Evolutionary conservation across 2,888 invertebrate genomes (phyloP).

Genomic region (Rhingia campestris): DNA sequence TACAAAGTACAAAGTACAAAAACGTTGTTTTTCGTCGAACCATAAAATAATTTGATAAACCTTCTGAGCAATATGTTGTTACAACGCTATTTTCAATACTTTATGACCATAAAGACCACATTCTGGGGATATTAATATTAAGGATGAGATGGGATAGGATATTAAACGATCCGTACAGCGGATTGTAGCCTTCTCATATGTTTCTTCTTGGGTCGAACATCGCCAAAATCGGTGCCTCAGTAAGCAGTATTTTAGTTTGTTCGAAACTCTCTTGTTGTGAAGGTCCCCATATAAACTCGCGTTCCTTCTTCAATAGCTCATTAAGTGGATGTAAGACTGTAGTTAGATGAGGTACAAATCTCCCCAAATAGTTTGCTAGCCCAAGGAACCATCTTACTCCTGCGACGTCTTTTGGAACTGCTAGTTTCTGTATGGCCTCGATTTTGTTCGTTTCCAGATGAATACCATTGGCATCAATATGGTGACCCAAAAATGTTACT

Average conservation of each 20-base stretch:
- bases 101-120: no score
- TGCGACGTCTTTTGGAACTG: conserved; percentile 18
- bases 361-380: conserved; percentile 10
- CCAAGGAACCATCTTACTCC: conserved; percentile 37
- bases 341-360: conserved; percentile 33
- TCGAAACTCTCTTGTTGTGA: conserved; percentile 7
- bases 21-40: no score
- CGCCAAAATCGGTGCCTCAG: conserved; percentile 2
- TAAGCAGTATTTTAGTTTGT: neutral
- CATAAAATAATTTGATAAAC: no score
- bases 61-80: no score
- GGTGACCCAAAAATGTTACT: conserved; percentile 42
- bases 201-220: conserved; percentile 13
- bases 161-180: no score
- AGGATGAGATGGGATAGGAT: no score
- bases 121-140: no score
- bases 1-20: no score
- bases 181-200: no score
- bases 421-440: conserved; percentile 42
- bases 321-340: conserved; percentile 24
- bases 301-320: conserved; percentile 13
- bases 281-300: conserved; percentile 6
- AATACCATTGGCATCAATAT: conserved; percentile 41
- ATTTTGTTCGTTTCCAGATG: conserved; percentile 29
- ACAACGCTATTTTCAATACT: no score